Evolutionary conservation across 2,113 vertebrate genomes (phyloP), one percentile per base, ranked within the genome.

Genomic region (Catharus minimus): DNA sequence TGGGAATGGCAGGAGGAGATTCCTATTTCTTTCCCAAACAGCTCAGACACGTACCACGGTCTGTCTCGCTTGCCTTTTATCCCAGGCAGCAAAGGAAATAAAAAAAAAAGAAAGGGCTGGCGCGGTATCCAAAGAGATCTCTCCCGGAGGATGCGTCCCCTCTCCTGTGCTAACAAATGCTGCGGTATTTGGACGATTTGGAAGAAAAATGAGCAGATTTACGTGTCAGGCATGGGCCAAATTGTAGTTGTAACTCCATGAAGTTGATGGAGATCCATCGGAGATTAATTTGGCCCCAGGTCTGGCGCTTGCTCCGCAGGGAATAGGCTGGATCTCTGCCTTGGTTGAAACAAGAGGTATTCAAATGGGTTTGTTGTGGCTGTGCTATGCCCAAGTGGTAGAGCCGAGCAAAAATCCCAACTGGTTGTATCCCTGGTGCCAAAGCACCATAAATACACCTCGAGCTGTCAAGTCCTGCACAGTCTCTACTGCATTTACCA

Each of bases 251-350:
- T 67, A 93, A 53, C 75, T 69, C 76, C 77, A 8, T 56, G 77
- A 79, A 88, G 86, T 64, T 77, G 92, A 82, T 86, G 86, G 93
- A 94, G 94, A 81, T 79, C 86, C 83, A 28, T 67, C 11, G 10
- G 92, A 89, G 90, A 75, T 94, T 90, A 62, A 80, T 93, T 93
- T 96, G 96, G 95, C 92, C 85, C 84, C 8, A 22, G 75, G 91
- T 85, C 86, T 92, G 67, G 77, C 0, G 4, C 66, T 80, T 30
- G 78, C 77, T 93, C 89, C 4, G 0, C 1, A 2, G 95, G 90
- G 95, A 94, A 56, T 39, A 65, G 52, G 80, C 91, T 92, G 94
- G 87, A 96, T 89, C 57, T 60, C 83, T 90, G 92, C 95, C 88
- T 86, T 46, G 64, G 21, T 89, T 67, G 91, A 82, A 93, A 88